phyloP scores from a whole-genome alignment of 2,797 vertebrate species.

The Fistularia tabacaria region DNA sequence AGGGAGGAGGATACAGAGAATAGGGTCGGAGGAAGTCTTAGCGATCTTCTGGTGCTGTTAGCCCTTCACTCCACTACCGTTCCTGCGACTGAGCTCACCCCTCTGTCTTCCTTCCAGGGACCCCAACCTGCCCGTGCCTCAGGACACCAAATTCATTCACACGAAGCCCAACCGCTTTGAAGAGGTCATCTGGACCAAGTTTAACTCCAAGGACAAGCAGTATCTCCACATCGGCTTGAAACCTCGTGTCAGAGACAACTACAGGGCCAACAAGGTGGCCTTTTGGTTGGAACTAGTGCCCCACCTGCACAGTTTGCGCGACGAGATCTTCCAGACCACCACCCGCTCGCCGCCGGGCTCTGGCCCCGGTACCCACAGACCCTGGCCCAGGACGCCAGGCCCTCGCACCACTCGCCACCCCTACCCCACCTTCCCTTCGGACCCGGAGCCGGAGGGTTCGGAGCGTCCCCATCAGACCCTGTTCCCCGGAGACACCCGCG shows the following conservation, averaged over 20 bases:
- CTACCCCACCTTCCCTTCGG: conserved; percentile 76
- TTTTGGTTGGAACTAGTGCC: conserved; percentile 95
- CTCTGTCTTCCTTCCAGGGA: conserved; percentile 70
- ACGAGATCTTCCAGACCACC: conserved; percentile 79
- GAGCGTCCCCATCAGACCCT: conserved; percentile 70
- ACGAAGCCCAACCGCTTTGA: conserved; percentile 95
- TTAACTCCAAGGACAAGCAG: conserved; percentile 93
- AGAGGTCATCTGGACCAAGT: conserved; percentile 95
- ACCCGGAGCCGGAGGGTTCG: conserved; percentile 69
- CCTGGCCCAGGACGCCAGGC: conserved; percentile 62
- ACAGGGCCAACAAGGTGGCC: conserved; percentile 92
- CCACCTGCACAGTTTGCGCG: conserved; percentile 87
- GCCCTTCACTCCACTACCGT: background rate
- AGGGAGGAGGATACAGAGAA: no score
- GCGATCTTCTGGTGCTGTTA: background rate
- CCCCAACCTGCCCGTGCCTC: conserved; percentile 90
- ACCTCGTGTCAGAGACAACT: conserved; percentile 89
- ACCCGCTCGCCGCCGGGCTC: conserved; percentile 76
- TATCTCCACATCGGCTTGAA: conserved; percentile 94
- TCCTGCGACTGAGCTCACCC: conserved; percentile 1
- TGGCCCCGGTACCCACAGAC: conserved; percentile 56
- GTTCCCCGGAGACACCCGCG: conserved; percentile 84
- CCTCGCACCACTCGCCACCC: conserved; percentile 79
- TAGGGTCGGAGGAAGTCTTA: no score
- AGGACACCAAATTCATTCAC: conserved; percentile 97